Conservation (phyloP, 2,888 invertebrate genomes). For the Andrena marginata region DNA sequence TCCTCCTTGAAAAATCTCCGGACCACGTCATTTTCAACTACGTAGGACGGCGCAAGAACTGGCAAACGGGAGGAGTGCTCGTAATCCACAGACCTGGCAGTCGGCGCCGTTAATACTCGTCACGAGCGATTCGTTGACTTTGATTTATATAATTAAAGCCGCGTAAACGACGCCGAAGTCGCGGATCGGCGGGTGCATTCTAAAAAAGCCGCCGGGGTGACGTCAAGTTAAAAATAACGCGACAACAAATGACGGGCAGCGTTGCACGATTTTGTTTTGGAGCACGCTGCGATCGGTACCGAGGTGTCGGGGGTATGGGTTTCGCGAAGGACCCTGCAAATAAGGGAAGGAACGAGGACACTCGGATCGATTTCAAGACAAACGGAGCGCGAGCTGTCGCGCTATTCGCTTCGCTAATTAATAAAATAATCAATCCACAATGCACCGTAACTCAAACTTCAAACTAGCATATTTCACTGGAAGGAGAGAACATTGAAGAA, state of each 20-base stretch:
- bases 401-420: no score
- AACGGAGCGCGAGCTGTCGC: no score
- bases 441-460: no score
- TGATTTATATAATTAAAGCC: conserved; percentile 42
- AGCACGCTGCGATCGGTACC: not conserved
- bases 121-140: conserved; percentile 4
- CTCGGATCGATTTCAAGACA: no score
- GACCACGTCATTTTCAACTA: not conserved
- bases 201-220: conserved; percentile 36
- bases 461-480: no score
- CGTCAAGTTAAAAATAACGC: conserved; percentile 40
- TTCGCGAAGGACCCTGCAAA: not conserved
- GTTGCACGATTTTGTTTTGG: conserved; percentile 9
- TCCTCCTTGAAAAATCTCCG: not conserved
- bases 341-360: not conserved
- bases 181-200: conserved; percentile 4
- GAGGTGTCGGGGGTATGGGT: not conserved
- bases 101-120: not conserved
- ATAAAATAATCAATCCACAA: no score
- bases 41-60: not conserved
- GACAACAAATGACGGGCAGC: conserved; percentile 30
- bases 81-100: not conserved
- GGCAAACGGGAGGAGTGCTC: not conserved
- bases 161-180: conserved; percentile 8
- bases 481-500: no score